Evolutionary conservation across 2,797 vertebrate species (phyloP).

Genomic region (Salarias fasciatus): DNA sequence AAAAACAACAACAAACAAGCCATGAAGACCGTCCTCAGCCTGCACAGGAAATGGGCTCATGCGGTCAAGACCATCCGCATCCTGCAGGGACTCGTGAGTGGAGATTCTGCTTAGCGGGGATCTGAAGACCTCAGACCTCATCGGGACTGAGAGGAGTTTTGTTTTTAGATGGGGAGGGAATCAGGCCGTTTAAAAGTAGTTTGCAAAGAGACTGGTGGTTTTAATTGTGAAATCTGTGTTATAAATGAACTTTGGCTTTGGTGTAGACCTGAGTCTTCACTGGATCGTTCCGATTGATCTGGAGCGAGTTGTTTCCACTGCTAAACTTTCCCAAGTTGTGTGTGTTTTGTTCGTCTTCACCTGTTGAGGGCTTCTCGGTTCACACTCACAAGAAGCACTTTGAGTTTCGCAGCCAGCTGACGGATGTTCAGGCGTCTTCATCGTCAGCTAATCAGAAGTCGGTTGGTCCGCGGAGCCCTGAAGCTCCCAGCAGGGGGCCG

Average conservation of each 20-base stretch:
- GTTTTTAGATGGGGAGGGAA: slow-evolving; percentile 20
- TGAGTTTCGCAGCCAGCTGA: background rate
- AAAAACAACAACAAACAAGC: too few species aligned
- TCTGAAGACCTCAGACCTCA: slow-evolving; percentile 4
- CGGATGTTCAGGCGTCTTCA: slow-evolving; percentile 6
- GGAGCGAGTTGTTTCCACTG: too few species aligned
- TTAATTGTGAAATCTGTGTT: too few species aligned
- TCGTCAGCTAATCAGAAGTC: slow-evolving; percentile 27
- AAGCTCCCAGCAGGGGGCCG: slow-evolving; percentile 9
- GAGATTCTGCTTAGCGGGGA: slow-evolving; percentile 8
- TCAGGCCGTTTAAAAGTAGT: too few species aligned
- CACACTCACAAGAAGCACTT: too few species aligned
- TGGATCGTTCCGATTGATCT: too few species aligned
- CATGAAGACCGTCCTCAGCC: slow-evolving; percentile 88
- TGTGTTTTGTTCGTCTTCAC: too few species aligned
- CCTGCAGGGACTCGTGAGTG: slow-evolving; percentile 91
- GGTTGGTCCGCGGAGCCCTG: background rate
- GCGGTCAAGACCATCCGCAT: slow-evolving; percentile 90
- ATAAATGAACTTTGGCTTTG: too few species aligned
- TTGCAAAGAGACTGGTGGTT: too few species aligned
- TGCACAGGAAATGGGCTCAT: slow-evolving; percentile 91
- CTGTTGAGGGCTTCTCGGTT: too few species aligned
- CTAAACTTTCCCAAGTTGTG: too few species aligned
- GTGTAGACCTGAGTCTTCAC: too few species aligned
- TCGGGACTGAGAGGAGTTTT: slow-evolving; percentile 1